Evolutionary conservation across 2,888 invertebrate species (phyloP), one percentile per base, ranked within the genome.

Genomic region (Galerucella nymphaeae): DNA sequence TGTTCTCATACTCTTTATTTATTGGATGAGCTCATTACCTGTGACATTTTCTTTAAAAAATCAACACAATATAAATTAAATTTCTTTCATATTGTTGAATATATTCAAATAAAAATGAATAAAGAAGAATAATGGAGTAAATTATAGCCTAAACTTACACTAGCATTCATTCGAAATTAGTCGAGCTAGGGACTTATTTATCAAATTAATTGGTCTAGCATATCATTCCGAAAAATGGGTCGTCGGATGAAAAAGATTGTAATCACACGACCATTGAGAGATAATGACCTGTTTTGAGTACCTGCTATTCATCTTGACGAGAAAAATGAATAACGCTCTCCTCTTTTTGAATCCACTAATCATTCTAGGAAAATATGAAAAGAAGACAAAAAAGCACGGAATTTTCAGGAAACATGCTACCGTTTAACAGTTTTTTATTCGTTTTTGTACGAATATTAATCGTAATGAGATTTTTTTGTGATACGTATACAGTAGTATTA

Each of bases 211-310:
- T 59, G 23, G 59, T 59, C 59, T 9, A 59, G 59, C 18, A 30
- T 59, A 59, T 59, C 59, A 59, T 30, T 59, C 6, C 13, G 23
- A 11, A 59, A 59, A 55, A 30, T 59, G 59, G 30, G 30, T 4
- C 59, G 9, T 1, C n/a, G 30, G 4, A 59, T 59, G n/a, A 59
- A 59, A 59, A 30, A 59, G 59, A 30, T 59, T 59, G 59, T 59
- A 59, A 59, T 59, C 59, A 59, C 30, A 30, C 59, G 59, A 59
- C 59, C 59, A 59, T 59, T 59, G 59, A 59, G 23, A 59, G 59
- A 59, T 59, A 59, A 59, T 59, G 59, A 59, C 30, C 59, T 59
- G 23, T 59, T 59, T 59, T 13, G 59, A 59, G 23, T 30, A 59
- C 23, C 45, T 59, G 3, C 59, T 30, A 30, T 59, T 59, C 59